These are phyloP conservation scores for Lasioglossum calceatum DNA, from an alignment of 2,888 invertebrate species.

Conservation along the genomic window DNA sequence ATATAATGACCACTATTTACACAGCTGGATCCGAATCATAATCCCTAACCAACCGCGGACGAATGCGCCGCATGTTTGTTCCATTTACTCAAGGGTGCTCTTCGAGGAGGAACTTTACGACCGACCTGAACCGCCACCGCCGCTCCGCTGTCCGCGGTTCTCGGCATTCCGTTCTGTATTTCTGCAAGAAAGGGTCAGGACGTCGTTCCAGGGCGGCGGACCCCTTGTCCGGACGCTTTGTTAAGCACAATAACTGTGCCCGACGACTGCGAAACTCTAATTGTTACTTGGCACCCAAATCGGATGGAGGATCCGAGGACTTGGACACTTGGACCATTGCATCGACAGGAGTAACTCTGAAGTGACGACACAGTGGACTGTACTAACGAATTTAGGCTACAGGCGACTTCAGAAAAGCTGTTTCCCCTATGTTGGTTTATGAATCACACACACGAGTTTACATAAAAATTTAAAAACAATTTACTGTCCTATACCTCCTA, in stretches of 20 bases:
- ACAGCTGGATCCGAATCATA: conserved; percentile 71
- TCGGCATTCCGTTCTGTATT: conserved; percentile 26
- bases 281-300: conserved; percentile 77
- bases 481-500: no score
- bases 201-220: conserved; percentile 44
- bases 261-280: conserved; percentile 71
- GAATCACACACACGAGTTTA: no score
- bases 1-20: conserved; percentile 71
- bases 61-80: conserved; percentile 73
- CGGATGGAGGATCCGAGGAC: conserved; percentile 57
- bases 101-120: conserved; percentile 72
- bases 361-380: conserved; percentile 7
- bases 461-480: no score
- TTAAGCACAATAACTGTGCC: conserved; percentile 75
- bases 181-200: conserved; percentile 52
- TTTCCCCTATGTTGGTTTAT: no score
- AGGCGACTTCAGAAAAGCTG: not conserved
- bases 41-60: conserved; percentile 65
- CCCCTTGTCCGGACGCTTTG: conserved; percentile 68
- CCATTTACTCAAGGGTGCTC: conserved; percentile 76
- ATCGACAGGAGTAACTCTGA: not conserved
- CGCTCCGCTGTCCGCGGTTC: conserved; percentile 20
- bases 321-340: conserved; percentile 25
- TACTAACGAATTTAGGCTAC: conserved; percentile 13
- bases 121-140: conserved; percentile 8